phyloP scores from a whole-genome alignment of 2,113 vertebrate genomes.

The Sebastes fasciatus region DNA sequence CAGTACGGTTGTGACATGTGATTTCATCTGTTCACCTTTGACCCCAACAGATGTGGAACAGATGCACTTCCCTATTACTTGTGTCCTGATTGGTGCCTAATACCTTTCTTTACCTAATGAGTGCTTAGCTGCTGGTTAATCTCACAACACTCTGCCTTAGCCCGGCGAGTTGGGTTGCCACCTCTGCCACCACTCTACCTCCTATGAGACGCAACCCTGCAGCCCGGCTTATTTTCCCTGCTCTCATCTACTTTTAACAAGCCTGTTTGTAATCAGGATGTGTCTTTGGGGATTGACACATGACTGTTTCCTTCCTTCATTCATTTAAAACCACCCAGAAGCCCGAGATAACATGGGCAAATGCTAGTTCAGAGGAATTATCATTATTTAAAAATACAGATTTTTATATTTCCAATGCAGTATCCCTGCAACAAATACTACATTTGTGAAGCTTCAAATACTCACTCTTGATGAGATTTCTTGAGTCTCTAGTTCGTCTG shows the following conservation, averaged over 20 bases:
- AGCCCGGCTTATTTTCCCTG: background rate
- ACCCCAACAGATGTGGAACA: constrained; percentile 35
- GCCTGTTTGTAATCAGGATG: background rate
- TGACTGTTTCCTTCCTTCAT: no score
- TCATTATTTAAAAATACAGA: background rate
- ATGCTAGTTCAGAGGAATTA: background rate
- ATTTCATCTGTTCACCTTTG: constrained; percentile 27
- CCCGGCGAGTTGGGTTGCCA: background rate
- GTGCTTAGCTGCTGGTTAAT: constrained; percentile 50
- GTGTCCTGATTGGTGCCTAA: constrained; percentile 46
- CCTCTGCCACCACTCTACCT: background rate
- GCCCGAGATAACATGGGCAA: background rate
- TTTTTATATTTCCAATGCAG: background rate
- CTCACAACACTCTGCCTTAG: constrained; percentile 36
- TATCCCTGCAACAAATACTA: background rate
- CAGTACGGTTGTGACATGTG: background rate
- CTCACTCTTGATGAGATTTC: no score
- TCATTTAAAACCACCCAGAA: no score
- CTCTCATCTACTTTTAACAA: background rate
- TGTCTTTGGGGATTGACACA: no score
- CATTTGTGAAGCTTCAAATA: background rate
- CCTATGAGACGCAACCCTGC: background rate
- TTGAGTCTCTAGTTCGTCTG: background rate
- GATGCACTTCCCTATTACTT: constrained; percentile 52
- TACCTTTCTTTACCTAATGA: constrained; percentile 50